These are phyloP conservation scores for Cataglyphis hispanica DNA, from an alignment of 1,140 invertebrate genomes.

Conservation along the genomic window DNA sequence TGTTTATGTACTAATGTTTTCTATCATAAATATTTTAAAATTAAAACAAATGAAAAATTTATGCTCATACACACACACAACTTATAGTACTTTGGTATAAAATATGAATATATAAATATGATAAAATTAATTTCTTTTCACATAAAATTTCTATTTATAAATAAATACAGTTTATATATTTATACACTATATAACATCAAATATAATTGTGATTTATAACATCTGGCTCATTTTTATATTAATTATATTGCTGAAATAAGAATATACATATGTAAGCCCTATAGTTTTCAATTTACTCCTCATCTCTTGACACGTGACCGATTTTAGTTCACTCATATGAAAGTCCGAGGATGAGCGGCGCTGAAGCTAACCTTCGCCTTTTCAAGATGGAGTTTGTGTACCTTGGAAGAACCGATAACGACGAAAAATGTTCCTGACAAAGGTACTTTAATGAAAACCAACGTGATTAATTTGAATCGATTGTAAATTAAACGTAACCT, in stretches of 20 bases:
- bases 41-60: background rate
- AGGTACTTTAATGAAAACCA: constrained; percentile 58
- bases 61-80: background rate
- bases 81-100: no score
- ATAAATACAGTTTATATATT: background rate
- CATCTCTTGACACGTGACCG: no score
- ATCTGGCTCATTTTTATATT: no score
- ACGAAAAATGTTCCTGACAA: constrained; percentile 70
- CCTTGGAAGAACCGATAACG: background rate
- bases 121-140: background rate
- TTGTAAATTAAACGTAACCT: constrained; percentile 62
- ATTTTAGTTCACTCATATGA: no score
- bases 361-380: no score
- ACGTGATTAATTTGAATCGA: background rate
- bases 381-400: no score
- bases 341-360: no score
- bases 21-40: constrained; percentile 13
- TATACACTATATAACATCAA: background rate
- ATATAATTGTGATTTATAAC: no score
- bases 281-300: no score
- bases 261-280: no score
- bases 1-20: background rate
- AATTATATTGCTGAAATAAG: no score
- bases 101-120: background rate
- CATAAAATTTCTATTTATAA: background rate